These are phyloP conservation scores for Pristionchus japonicus DNA, from an alignment of 2,888 invertebrate genomes.

Conservation along the genomic window DNA sequence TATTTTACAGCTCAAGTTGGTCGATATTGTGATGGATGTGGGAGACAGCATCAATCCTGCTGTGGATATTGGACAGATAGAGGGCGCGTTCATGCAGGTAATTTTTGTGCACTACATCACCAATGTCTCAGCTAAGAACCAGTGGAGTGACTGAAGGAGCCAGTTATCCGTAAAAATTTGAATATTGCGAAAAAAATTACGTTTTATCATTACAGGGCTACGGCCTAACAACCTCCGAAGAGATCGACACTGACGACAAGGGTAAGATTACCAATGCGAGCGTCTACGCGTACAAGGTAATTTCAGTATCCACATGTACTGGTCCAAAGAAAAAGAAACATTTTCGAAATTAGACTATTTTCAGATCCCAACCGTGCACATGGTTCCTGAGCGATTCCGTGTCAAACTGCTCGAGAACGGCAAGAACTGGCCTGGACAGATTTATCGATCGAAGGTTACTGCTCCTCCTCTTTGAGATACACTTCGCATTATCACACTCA, in stretches of 20 bases:
- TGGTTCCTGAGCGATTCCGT: constrained; percentile 91
- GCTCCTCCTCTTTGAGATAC: no score
- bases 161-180: no score
- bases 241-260: constrained; percentile 87
- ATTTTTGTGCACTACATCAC: no score
- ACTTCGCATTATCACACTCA: no score
- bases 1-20: constrained; percentile 82
- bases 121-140: no score
- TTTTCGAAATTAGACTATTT: not conserved
- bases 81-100: constrained; percentile 89
- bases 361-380: constrained; percentile 87
- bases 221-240: constrained; percentile 90
- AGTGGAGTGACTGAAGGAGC: no score
- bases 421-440: constrained; percentile 86
- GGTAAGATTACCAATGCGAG: constrained; percentile 85
- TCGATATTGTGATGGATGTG: constrained; percentile 96
- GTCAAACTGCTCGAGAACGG: constrained; percentile 90
- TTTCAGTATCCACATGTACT: not conserved
- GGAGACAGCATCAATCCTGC: constrained; percentile 95
- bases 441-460: constrained; percentile 90
- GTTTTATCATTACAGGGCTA: constrained; percentile 83
- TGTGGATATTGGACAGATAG: constrained; percentile 95
- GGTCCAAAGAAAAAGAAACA: no score
- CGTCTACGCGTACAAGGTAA: constrained; percentile 87
- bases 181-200: no score